Conservation (phyloP, 2,113 vertebrate genomes). For the Himantopus leucocephalus region DNA sequence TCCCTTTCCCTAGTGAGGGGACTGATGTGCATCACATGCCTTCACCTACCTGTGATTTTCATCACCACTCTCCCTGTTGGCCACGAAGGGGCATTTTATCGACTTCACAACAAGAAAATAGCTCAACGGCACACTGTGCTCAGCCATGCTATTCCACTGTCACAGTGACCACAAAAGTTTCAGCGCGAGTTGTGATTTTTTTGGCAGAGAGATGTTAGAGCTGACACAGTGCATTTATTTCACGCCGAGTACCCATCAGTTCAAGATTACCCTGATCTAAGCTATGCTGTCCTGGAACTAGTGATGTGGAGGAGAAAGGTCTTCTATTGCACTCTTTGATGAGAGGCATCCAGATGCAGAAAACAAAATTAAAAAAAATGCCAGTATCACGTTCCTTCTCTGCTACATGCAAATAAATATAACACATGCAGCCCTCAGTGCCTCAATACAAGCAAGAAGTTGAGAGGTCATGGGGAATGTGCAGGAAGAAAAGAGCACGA, state of each 20-base stretch:
- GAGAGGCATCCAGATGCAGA: neutral
- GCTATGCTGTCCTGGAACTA: neutral
- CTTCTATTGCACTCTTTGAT: neutral
- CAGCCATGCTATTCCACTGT: neutral
- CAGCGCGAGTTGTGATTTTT: neutral
- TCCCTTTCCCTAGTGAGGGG: neutral
- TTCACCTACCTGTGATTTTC: neutral
- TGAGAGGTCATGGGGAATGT: neutral
- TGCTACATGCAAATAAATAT: neutral
- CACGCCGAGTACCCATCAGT: neutral
- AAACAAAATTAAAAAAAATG: neutral
- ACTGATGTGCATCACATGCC: rapidly evolving
- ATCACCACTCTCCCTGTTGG: neutral
- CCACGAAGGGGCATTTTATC: neutral
- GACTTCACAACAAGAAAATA: neutral
- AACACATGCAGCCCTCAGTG: neutral
- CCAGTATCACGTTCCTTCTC: neutral
- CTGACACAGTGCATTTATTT: conserved; percentile 8
- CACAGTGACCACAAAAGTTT: neutral
- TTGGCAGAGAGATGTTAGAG: conserved; percentile 41
- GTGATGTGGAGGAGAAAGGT: neutral
- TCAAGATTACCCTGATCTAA: neutral
- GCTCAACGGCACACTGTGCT: neutral
- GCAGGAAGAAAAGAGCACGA: neutral
- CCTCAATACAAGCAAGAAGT: neutral